A percentile compares a stretch with the other conserved stretches of the same genome.
Evolutionary conservation across 1,140 invertebrate species (phyloP).

Genomic region (Microplitis mediator): DNA sequence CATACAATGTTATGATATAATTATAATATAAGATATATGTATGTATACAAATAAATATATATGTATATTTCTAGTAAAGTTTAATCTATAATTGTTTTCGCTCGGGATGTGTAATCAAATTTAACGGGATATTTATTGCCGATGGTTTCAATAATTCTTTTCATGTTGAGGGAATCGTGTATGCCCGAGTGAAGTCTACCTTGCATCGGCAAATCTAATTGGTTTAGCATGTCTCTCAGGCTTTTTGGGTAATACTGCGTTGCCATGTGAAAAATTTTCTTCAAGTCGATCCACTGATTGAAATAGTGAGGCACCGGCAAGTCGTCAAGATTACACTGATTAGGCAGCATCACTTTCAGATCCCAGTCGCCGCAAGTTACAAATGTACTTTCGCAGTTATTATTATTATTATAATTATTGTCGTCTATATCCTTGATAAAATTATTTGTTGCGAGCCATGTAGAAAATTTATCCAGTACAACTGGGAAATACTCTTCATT

Average conservation of each 20-base stretch:
- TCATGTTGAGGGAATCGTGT: constrained; percentile 52
- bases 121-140: constrained; percentile 32
- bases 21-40: too few species aligned
- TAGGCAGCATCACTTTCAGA: constrained; percentile 66
- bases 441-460: constrained; percentile 48
- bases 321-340: constrained; percentile 62
- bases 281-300: constrained; percentile 68
- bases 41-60: too few species aligned
- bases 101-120: constrained; percentile 44
- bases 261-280: constrained; percentile 53
- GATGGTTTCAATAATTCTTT: constrained; percentile 43
- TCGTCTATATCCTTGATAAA: constrained; percentile 40
- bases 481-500: constrained; percentile 51
- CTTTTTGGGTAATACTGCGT: constrained; percentile 47
- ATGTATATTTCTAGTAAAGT: not conserved
- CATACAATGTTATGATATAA: too few species aligned
- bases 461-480: constrained; percentile 49
- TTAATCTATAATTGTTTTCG: not conserved
- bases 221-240: constrained; percentile 48
- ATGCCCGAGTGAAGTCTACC: constrained; percentile 57
- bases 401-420: too few species aligned
- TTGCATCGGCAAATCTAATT: constrained; percentile 39
- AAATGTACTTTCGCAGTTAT: constrained; percentile 53
- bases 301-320: constrained; percentile 62
- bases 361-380: constrained; percentile 73